phyloP scores from a whole-genome alignment of 1,140 invertebrate species.

The Chironomus striatipennis region DNA sequence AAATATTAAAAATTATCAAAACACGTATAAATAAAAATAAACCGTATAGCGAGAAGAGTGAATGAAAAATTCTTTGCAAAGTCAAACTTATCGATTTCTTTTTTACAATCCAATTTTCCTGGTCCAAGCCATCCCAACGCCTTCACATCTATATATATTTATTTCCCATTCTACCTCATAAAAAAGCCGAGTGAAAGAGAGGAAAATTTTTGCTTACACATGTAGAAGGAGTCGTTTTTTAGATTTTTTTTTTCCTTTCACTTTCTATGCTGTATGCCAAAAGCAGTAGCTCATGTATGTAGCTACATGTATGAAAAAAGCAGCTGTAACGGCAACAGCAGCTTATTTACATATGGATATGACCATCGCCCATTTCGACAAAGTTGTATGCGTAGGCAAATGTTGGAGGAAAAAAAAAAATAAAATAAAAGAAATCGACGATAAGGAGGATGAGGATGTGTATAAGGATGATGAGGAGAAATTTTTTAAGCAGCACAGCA shows the following conservation, averaged over 20 bases:
- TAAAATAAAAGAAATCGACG: neutral
- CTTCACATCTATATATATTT: no score
- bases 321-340: constrained; percentile 11
- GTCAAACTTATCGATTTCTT: neutral
- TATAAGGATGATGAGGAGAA: neutral
- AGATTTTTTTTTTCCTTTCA: constrained; percentile 19
- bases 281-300: constrained; percentile 11
- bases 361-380: constrained; percentile 20
- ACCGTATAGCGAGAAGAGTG: no score
- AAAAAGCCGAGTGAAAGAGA: neutral
- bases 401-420: neutral
- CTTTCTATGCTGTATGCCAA: neutral
- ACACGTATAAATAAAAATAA: no score
- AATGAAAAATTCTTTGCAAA: neutral
- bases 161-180: neutral
- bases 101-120: neutral
- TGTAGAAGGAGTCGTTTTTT: constrained; percentile 2
- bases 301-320: neutral
- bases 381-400: constrained; percentile 15
- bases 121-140: neutral
- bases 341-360: constrained; percentile 23
- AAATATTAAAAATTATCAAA: no score
- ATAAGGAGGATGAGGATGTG: neutral
- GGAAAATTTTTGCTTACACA: constrained; percentile 14
- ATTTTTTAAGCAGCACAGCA: neutral